Percentiles rank a stretch among this genome's conserved stretches.
These are phyloP conservation scores for Dicrostonyx torquatus DNA, from an alignment of 2,797 vertebrate genomes.

Conservation along the genomic window DNA sequence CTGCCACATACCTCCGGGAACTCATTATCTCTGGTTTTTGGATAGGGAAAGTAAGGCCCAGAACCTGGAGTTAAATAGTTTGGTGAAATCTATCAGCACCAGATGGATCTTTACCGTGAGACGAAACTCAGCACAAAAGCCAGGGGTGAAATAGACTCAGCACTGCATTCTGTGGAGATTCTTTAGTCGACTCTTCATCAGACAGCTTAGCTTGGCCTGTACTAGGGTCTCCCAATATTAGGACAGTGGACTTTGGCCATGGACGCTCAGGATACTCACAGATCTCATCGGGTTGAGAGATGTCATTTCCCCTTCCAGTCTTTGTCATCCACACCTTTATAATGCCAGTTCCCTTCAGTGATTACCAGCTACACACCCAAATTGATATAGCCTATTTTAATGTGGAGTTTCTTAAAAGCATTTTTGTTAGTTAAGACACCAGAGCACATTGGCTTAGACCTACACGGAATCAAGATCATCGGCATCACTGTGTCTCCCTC, in stretches of 20 bases:
- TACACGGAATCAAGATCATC: accelerated
- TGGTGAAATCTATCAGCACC: neutral
- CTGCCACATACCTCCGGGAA: neutral
- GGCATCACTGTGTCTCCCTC: neutral
- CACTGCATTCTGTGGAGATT: neutral
- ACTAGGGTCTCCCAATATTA: neutral
- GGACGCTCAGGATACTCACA: neutral
- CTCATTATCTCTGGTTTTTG: neutral
- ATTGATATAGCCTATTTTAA: neutral
- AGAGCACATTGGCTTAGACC: neutral
- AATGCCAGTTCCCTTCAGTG: neutral
- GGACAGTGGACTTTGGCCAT: neutral
- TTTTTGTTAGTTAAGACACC: neutral
- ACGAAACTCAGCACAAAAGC: neutral
- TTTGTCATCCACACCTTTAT: neutral
- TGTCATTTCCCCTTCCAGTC: neutral
- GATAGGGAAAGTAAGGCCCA: neutral
- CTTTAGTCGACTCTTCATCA: neutral
- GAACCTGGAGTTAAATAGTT: neutral
- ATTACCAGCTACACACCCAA: too few relatives aligned
- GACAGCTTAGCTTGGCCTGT: neutral
- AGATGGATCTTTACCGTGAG: neutral
- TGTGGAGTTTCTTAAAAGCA: neutral
- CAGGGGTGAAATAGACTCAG: neutral
- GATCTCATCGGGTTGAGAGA: neutral